These are phyloP conservation scores for Catagonus wagneri DNA, from an alignment of 2,113 vertebrate species.

Conservation along the genomic window DNA sequence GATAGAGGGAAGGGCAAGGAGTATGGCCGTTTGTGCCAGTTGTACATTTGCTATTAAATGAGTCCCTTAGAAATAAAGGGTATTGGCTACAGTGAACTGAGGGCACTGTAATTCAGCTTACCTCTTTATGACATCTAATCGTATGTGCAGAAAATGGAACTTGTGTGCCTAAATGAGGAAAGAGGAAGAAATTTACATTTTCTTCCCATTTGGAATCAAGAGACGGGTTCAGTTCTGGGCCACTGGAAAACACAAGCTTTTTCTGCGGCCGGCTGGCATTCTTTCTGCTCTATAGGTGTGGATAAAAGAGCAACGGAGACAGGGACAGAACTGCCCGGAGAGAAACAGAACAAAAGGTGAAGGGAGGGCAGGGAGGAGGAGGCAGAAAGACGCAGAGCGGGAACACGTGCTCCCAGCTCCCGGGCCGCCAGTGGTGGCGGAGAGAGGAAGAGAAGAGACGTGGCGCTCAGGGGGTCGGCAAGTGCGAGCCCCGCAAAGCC, in stretches of 20 bases:
- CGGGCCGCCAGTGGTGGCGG: background rate
- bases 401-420: background rate
- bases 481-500: conserved; percentile 80
- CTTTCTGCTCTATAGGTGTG: background rate
- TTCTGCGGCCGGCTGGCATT: background rate
- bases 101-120: background rate
- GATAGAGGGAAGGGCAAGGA: background rate
- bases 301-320: conserved; percentile 28
- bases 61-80: background rate
- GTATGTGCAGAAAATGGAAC: background rate
- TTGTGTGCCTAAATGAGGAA: background rate
- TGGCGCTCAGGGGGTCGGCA: conserved; percentile 76
- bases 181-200: background rate
- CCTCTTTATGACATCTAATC: background rate
- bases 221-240: background rate
- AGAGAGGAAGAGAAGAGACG: conserved; percentile 1
- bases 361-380: rapidly evolving
- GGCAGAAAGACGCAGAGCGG: background rate
- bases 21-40: background rate
- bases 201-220: background rate
- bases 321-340: background rate
- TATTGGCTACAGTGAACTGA: background rate
- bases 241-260: background rate
- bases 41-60: background rate
- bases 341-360: background rate